Conservation (phyloP, 2,888 invertebrate species). For the Melanostoma scalare region DNA sequence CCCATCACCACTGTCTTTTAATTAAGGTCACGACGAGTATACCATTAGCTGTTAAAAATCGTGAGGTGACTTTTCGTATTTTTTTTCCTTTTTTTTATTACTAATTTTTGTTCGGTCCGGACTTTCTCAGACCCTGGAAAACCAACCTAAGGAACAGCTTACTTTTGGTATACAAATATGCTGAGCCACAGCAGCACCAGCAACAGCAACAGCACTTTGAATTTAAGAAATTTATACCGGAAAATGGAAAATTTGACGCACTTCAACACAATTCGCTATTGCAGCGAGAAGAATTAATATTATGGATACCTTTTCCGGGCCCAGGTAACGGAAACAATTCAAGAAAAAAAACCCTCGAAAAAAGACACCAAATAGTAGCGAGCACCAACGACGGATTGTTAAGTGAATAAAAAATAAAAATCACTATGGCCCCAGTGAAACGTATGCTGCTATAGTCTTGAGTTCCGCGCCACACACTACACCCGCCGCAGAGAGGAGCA, state of each 20-base stretch:
- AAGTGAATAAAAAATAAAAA: conserved; percentile 28
- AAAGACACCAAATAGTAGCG: conserved; percentile 43
- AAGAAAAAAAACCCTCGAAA: conserved; percentile 50
- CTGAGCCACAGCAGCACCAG: conserved; percentile 5
- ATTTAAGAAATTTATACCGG: conserved; percentile 5
- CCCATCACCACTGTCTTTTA: conserved; percentile 69
- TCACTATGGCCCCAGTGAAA: conserved; percentile 58
- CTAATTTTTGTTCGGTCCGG: conserved; percentile 5
- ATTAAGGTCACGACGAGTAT: conserved; percentile 73
- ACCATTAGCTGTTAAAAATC: conserved; percentile 63
- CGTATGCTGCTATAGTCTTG: conserved; percentile 65
- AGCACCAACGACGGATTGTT: conserved; percentile 31
- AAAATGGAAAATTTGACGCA: conserved; percentile 48
- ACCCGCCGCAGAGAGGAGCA: conserved; percentile 72
- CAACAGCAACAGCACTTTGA: background rate
- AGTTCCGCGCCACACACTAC: conserved; percentile 72
- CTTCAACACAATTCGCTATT: conserved; percentile 41
- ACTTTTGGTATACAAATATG: conserved; percentile 15
- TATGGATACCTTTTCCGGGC: conserved; percentile 46
- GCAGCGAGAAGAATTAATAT: conserved; percentile 7
- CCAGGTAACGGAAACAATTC: conserved; percentile 52
- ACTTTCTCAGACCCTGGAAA: conserved; percentile 53
- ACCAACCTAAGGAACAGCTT: conserved; percentile 20
- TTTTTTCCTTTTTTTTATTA: background rate
- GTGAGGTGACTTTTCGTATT: conserved; percentile 20